A percentile compares a stretch with the other conserved stretches of the same genome.
Evolutionary conservation across 2,113 vertebrate species (phyloP).

Genomic region (Xenotilapia caudafasciata): DNA sequence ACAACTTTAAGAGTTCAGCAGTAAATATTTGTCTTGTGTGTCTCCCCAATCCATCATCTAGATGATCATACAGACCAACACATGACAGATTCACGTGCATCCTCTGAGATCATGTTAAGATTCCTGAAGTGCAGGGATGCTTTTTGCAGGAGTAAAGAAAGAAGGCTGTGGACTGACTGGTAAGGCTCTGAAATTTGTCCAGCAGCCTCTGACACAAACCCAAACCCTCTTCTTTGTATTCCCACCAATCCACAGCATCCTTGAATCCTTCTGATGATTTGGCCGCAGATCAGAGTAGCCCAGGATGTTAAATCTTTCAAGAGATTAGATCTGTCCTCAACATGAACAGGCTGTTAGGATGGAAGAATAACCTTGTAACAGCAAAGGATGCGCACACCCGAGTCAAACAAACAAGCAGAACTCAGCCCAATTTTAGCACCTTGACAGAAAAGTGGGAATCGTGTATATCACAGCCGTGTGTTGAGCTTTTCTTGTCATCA

Average conservation of each 20-base stretch:
- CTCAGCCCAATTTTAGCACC: not conserved
- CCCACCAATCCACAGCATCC: slow-evolving; percentile 37
- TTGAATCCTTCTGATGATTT: slow-evolving; percentile 15
- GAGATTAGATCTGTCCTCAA: not conserved
- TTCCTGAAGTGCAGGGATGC: not conserved
- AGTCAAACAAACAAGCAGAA: not conserved
- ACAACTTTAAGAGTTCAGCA: not conserved
- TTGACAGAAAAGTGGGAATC: not conserved
- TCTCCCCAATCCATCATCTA: not conserved
- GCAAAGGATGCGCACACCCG: not conserved
- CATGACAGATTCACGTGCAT: not conserved
- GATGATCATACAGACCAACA: not conserved
- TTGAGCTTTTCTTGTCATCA: not conserved
- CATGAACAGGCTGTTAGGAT: not conserved
- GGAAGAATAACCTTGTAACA: slow-evolving; percentile 4
- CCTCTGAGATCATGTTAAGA: not conserved
- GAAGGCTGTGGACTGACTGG: not conserved
- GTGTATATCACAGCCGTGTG: not conserved
- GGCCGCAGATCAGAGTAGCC: slow-evolving; percentile 34
- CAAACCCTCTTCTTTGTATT: not conserved
- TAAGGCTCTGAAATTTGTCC: not conserved
- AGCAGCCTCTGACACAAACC: not conserved
- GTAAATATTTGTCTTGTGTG: not conserved
- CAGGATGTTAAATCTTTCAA: slow-evolving; percentile 13
- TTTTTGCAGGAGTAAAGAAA: not conserved